These are phyloP conservation scores for Centruroides sculpturatus DNA, from an alignment of 1,140 invertebrate species.

Conservation along the genomic window DNA sequence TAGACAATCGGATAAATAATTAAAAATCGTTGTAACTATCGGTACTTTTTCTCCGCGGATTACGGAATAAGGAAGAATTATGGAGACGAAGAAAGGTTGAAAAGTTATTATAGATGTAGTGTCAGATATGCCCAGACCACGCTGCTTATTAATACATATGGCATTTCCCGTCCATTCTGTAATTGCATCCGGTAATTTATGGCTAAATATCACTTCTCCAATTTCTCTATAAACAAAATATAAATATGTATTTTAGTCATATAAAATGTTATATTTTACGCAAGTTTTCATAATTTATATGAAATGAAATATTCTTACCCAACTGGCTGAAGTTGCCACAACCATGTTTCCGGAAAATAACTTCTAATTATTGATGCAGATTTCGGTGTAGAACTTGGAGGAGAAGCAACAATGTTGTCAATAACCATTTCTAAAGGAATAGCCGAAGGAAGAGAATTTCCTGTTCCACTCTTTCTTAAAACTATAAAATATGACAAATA, in stretches of 20 bases:
- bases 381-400: background rate
- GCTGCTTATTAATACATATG: constrained; percentile 44
- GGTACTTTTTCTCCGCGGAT: constrained; percentile 50
- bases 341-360: constrained; percentile 52
- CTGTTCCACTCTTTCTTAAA: too few relatives aligned
- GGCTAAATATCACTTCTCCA: constrained; percentile 35
- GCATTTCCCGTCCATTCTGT: constrained; percentile 56
- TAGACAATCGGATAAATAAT: constrained; percentile 47
- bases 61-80: constrained; percentile 51
- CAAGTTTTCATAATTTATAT: too few relatives aligned
- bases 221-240: constrained; percentile 30
- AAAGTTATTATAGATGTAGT: constrained; percentile 44
- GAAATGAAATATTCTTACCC: constrained; percentile 28
- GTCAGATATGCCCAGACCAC: constrained; percentile 46
- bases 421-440: too few relatives aligned
- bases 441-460: too few relatives aligned
- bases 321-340: constrained; percentile 42
- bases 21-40: constrained; percentile 52
- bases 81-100: constrained; percentile 54
- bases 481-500: too few relatives aligned
- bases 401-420: too few relatives aligned
- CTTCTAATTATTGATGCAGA: constrained; percentile 30
- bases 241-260: background rate
- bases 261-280: background rate
- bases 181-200: constrained; percentile 50